Conservation (phyloP, 2,888 invertebrate species). For the Chromoteleia sp. region DNA sequence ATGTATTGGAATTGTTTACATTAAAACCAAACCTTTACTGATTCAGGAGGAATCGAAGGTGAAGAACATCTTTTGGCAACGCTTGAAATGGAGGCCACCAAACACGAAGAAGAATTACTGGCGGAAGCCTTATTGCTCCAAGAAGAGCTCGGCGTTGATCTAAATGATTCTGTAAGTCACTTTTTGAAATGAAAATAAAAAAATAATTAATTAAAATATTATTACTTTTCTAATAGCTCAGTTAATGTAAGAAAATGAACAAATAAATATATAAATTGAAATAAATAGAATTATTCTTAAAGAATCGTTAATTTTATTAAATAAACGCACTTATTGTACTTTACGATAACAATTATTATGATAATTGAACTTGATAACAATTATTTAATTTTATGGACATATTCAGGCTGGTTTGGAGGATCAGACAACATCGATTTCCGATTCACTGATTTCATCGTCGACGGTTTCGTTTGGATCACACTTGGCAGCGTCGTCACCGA, state of each 20-base stretch:
- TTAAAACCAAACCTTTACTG: background rate
- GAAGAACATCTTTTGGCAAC: constrained; percentile 82
- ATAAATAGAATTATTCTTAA: no score
- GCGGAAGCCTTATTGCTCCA: constrained; percentile 82
- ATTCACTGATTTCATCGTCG: constrained; percentile 73
- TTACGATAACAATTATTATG: no score
- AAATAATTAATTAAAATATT: no score
- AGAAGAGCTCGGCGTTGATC: constrained; percentile 81
- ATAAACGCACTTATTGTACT: no score
- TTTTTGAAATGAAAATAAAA: background rate
- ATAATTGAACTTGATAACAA: no score
- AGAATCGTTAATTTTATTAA: no score
- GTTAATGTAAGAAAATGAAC: no score
- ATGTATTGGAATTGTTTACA: no score
- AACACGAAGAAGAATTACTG: constrained; percentile 82
- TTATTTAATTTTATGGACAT: background rate
- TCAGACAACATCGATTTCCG: constrained; percentile 47
- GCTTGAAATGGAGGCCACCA: constrained; percentile 82
- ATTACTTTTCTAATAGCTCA: no score
- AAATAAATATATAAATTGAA: background rate
- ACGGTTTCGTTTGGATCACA: constrained; percentile 41
- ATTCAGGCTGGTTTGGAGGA: constrained; percentile 74
- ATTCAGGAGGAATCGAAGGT: constrained; percentile 80
- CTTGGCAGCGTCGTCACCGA: background rate
- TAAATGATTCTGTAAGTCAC: constrained; percentile 73